Evolutionary conservation across 2,888 invertebrate species (phyloP), one percentile per base, ranked within the genome.

Genomic region (Ophion ventricosus): DNA sequence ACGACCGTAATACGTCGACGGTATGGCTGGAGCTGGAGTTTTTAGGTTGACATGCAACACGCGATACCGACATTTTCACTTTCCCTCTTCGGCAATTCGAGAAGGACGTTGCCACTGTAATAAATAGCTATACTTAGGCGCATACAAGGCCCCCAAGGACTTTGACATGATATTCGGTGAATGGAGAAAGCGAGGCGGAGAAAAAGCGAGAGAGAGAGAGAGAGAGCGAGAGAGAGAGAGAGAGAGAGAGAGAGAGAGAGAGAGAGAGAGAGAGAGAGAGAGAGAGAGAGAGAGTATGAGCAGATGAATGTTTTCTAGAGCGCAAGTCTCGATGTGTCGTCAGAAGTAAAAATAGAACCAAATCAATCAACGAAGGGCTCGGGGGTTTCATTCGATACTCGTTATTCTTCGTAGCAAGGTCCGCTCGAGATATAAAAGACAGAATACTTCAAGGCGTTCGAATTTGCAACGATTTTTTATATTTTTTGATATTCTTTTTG

Each of bases 1-100:
- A 35, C 49, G 43, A 63, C 11, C 49, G 20, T 63, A 73, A 29
- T 40, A 74, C 5, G 14, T 26, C 57, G 26, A 35, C 49, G 35
- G 54, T 40, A 80, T 26, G 35, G 20, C 20, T n/a, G n/a, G 67
- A 29, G 29, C 14, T 25, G 67, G 67, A 59, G 59, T 73, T 26
- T 49, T 56, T 40, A 72, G 49, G 73, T 67, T 66, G 49, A 63
- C 84, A 77, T 74, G 84, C 73, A 40, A 59, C 84, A 84, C 80
- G 84, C 84, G 77, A 84, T 84, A 63, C 69, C 43, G 69, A 56
- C 61, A 84, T 84, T 84, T 80, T 80, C 77, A 73, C 80, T 77
- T 74, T 84, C 69, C 14, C 43, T 74, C 56, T 63, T 63, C 20
- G 43, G 49, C 57, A 57, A 70, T 74, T 63, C 76, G 61, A 80